These are phyloP conservation scores for Tenrec ecaudatus DNA, from an alignment of 2,113 vertebrate species.

Conservation along the genomic window DNA sequence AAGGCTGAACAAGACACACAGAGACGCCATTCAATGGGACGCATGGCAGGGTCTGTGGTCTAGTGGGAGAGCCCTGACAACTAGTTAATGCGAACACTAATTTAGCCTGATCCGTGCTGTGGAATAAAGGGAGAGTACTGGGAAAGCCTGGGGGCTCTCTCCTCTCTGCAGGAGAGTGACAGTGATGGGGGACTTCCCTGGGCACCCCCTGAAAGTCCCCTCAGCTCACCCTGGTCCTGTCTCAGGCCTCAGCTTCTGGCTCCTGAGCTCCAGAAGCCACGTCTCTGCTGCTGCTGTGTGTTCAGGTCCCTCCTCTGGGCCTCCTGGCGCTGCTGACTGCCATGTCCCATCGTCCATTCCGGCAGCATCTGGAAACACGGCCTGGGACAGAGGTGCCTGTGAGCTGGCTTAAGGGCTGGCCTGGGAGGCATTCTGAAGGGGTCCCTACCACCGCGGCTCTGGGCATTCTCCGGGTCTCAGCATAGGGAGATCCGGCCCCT, in stretches of 20 bases:
- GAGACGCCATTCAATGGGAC: background rate
- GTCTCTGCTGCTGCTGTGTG: background rate
- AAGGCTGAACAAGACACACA: background rate
- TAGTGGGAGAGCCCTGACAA: background rate
- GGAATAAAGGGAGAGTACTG: background rate
- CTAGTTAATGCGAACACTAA: background rate
- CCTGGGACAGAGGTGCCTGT: conserved; percentile 30
- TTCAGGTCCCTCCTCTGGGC: background rate
- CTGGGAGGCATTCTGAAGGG: background rate
- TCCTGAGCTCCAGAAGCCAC: background rate
- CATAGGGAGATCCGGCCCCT: background rate
- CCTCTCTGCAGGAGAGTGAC: background rate
- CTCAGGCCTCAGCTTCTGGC: conserved; percentile 1
- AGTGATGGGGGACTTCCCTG: no score
- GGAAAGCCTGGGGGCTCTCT: background rate
- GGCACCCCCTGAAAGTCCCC: background rate
- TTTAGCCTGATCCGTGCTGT: rapidly evolving
- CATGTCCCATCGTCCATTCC: background rate
- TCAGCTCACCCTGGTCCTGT: conserved; percentile 52
- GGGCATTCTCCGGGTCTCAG: background rate
- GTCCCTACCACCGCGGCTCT: background rate
- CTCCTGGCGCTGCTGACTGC: background rate
- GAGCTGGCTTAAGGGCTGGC: background rate
- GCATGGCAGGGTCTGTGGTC: background rate
- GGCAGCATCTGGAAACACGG: background rate